Evolutionary conservation across 2,113 vertebrate genomes (phyloP).

Genomic region (Lontra canadensis): DNA sequence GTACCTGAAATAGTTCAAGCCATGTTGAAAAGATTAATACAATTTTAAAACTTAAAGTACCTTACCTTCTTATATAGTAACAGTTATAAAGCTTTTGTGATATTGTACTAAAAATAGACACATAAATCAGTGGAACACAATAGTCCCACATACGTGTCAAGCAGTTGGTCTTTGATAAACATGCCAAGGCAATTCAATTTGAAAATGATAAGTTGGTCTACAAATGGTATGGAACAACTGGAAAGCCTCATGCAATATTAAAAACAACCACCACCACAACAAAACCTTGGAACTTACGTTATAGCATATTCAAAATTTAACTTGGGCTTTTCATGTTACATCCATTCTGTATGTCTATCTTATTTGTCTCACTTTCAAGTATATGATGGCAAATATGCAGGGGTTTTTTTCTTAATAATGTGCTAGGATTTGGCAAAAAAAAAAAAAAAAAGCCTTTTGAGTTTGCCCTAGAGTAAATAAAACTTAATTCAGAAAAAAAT

Average conservation of each 20-base stretch:
- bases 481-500: conserved; percentile 66
- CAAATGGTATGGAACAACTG: neutral
- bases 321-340: conserved; percentile 88
- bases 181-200: neutral
- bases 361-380: conserved; percentile 90
- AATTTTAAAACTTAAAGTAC: neutral
- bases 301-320: neutral
- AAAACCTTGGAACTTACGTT: neutral
- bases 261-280: neutral
- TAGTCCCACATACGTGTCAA: neutral
- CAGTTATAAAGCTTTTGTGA: neutral
- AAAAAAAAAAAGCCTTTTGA: conserved; percentile 84
- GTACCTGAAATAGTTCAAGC: neutral
- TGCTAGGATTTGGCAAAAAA: conserved; percentile 96
- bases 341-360: conserved; percentile 96
- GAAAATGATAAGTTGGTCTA: neutral
- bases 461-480: conserved; percentile 95
- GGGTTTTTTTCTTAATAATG: conserved; percentile 92
- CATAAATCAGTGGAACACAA: neutral
- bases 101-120: neutral
- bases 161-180: neutral
- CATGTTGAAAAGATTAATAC: neutral
- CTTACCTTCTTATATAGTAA: neutral
- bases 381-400: conserved; percentile 95
- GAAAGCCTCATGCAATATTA: neutral